Evolutionary conservation across 2,888 invertebrate genomes (phyloP), one percentile per base, ranked within the genome.

Genomic region (Sinotaia quadrata): DNA sequence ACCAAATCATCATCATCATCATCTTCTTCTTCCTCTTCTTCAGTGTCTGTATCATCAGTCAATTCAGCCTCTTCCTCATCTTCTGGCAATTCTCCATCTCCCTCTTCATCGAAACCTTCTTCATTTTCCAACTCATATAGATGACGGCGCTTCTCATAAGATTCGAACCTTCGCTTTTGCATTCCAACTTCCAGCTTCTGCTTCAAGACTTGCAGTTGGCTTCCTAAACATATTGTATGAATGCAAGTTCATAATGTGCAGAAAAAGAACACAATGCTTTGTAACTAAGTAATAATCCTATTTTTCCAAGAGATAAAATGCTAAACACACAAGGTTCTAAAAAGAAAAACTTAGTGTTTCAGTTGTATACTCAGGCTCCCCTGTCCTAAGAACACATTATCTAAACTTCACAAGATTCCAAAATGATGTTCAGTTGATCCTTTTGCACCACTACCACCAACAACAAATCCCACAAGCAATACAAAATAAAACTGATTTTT

Each of bases 141-240:
- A 69, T 92, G 91, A 34, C 91, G 88, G 60, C 92, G 91, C 78
- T 92, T 91, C 67, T 91, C 90, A 91, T 94, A 92, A 77, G 93
- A 92, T 69, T 93, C 90, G 47, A 92, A 91, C 60, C 94, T 90
- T 80, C 92, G 92, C 73, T 91, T 90, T 2, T 91, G 91, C 82
- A 96, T 95, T 87, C 93, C 90, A 18, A 91, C 89, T 81, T 93
- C 91, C 2, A 96, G 89, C 73, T 93, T 92, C 71, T 92, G 91
- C 83, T 92, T 93, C 62, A 96, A 88, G 78, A 91, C 92, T n/a
- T 91, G 86, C 75, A 93, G 91, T 78, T 92, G 93, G 2, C 91
- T 91, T 0, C 95, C 94, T 51, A 94, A 93, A 84, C 92, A 91
- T n/a, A n/a, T n/a, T n/a, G n/a, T n/a, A n/a, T n/a, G n/a, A n/a